Evolutionary conservation across 2,888 invertebrate species (phyloP).

Genomic region (Metallyticus violacea): DNA sequence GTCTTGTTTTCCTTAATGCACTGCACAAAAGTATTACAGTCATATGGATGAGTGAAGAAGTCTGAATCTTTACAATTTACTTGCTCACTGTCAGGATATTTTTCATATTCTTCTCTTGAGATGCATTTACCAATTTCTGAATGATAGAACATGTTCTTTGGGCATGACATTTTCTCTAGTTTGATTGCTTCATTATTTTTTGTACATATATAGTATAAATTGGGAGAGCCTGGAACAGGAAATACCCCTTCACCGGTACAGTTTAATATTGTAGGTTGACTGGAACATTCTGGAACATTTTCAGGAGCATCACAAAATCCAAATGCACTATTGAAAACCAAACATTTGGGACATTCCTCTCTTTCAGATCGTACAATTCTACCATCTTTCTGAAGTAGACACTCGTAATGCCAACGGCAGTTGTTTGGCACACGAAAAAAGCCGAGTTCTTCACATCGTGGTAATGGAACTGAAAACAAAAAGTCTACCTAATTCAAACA

Average conservation of each 20-base stretch:
- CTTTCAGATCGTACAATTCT: neutral
- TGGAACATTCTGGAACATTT: neutral
- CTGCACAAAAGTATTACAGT: neutral
- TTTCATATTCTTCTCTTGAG: neutral
- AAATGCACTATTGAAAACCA: neutral
- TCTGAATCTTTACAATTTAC: neutral
- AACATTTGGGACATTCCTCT: neutral
- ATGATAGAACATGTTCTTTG: neutral
- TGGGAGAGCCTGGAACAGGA: neutral
- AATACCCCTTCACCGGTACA: neutral
- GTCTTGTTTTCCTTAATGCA: neutral
- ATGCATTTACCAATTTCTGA: neutral
- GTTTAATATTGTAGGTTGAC: neutral
- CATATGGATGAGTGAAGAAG: neutral
- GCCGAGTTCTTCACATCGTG: neutral
- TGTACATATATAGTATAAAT: neutral
- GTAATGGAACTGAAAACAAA: neutral
- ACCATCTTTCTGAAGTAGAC: neutral
- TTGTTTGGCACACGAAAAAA: neutral
- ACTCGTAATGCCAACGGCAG: neutral
- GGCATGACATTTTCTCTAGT: neutral
- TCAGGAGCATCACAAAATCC: neutral
- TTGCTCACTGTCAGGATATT: neutral
- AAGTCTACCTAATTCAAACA: too few species aligned
- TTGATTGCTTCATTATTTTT: neutral